These are phyloP conservation scores for Halichoerus grypus DNA, from an alignment of 2,113 vertebrate genomes.

Conservation along the genomic window DNA sequence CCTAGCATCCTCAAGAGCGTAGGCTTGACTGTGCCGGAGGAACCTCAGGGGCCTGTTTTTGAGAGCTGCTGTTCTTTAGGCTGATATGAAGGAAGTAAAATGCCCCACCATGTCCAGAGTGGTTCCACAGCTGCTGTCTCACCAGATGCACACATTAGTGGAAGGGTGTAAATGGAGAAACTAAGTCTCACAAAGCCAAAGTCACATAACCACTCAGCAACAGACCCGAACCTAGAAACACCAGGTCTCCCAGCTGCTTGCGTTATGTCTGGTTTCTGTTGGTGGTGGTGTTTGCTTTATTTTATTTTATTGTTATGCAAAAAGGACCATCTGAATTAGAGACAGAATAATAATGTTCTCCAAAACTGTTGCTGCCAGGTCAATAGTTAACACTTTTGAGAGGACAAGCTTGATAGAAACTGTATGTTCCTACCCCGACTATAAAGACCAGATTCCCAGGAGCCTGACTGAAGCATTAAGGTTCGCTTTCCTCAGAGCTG, in stretches of 20 bases:
- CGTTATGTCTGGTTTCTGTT: not conserved
- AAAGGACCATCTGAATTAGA: not conserved
- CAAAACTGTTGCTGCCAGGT: not conserved
- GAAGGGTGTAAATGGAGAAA: not conserved
- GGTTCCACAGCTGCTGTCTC: not conserved
- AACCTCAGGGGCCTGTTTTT: accelerated
- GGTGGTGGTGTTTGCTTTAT: not conserved
- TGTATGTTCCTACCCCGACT: not conserved
- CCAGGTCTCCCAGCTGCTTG: not conserved
- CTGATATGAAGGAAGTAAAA: not conserved
- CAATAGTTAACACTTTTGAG: not conserved
- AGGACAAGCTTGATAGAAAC: not conserved
- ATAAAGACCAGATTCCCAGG: not conserved
- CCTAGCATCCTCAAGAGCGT: not conserved
- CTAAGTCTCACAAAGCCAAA: not conserved
- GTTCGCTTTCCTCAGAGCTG: not conserved
- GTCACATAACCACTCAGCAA: not conserved
- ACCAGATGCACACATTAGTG: not conserved
- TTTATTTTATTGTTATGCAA: not conserved
- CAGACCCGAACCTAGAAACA: not conserved
- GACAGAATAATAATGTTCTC: not conserved
- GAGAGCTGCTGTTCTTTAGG: not conserved
- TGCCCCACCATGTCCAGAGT: no score
- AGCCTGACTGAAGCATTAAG: not conserved
- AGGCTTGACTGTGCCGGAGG: not conserved